Conservation (phyloP, 2,888 invertebrate genomes). For the Phoenoteleia sp. region DNA sequence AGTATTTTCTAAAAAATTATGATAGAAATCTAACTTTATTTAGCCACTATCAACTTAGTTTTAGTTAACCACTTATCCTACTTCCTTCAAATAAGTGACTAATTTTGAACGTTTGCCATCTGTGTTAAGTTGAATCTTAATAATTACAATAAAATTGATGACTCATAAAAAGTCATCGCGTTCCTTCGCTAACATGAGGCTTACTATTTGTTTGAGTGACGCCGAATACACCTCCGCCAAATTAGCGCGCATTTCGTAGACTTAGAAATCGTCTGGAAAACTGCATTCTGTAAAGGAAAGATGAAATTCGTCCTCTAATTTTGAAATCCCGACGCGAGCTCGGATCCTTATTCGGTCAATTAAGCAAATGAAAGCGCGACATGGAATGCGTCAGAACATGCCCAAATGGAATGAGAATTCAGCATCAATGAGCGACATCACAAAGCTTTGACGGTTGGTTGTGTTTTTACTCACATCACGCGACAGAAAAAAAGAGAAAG, state of each 20-base stretch:
- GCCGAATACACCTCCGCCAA: conserved; percentile 3
- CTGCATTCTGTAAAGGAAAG: conserved; percentile 19
- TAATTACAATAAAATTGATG: neutral
- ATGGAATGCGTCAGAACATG: conserved; percentile 49
- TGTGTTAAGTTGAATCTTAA: neutral
- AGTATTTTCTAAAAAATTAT: too few relatives aligned
- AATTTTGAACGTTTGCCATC: too few relatives aligned
- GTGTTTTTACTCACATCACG: conserved; percentile 23
- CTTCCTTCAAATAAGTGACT: neutral
- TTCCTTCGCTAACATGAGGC: neutral
- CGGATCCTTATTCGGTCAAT: conserved; percentile 75
- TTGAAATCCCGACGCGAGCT: conserved; percentile 58
- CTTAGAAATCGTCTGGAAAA: conserved; percentile 31
- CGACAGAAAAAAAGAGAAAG: neutral
- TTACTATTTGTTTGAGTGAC: conserved; percentile 45
- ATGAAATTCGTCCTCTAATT: conserved; percentile 72
- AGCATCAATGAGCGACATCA: conserved; percentile 36
- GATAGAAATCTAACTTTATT: too few relatives aligned
- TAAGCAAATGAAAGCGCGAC: conserved; percentile 77
- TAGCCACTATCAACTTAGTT: too few relatives aligned
- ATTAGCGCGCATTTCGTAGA: conserved; percentile 16
- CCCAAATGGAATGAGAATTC: conserved; percentile 71
- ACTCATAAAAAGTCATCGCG: conserved; percentile 2
- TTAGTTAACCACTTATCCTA: too few relatives aligned
- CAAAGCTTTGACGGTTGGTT: conserved; percentile 49